Evolutionary conservation across 2,888 invertebrate genomes (phyloP).

Genomic region (Aleiodes leptofemur): DNA sequence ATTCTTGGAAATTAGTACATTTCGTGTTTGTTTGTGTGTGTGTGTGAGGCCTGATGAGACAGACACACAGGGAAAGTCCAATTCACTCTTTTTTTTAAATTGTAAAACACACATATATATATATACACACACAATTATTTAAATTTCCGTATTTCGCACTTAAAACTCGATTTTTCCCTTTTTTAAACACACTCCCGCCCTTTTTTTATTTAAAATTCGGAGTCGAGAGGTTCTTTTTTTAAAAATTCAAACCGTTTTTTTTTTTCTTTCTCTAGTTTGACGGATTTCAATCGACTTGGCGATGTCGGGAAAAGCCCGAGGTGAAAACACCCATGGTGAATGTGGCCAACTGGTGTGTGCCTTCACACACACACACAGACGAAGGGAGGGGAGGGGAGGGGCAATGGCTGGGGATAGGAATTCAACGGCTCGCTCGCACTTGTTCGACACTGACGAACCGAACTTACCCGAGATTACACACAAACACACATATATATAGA

Average conservation of each 20-base stretch:
- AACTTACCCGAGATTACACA: slow-evolving; percentile 7
- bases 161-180: too few relatives aligned
- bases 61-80: slow-evolving; percentile 31
- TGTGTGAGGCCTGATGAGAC: not conserved
- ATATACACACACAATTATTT: too few relatives aligned
- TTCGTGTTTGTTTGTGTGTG: not conserved
- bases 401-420: slow-evolving; percentile 37
- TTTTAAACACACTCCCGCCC: too few relatives aligned
- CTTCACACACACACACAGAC: not conserved
- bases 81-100: not conserved
- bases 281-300: slow-evolving; percentile 29
- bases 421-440: slow-evolving; percentile 34
- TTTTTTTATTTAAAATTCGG: too few relatives aligned
- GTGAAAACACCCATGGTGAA: slow-evolving; percentile 66
- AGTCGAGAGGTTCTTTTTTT: too few relatives aligned
- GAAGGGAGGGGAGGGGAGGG: slow-evolving; percentile 19
- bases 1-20: too few relatives aligned
- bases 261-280: not conserved
- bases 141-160: too few relatives aligned
- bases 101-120: not conserved
- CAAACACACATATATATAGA: too few relatives aligned
- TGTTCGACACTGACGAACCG: slow-evolving; percentile 26
- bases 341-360: slow-evolving; percentile 55
- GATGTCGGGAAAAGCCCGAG: slow-evolving; percentile 49
- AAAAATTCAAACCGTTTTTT: not conserved